Evolutionary conservation across 2,888 invertebrate species (phyloP), one percentile per base, ranked within the genome.

Genomic region (Cephus runcator): DNA sequence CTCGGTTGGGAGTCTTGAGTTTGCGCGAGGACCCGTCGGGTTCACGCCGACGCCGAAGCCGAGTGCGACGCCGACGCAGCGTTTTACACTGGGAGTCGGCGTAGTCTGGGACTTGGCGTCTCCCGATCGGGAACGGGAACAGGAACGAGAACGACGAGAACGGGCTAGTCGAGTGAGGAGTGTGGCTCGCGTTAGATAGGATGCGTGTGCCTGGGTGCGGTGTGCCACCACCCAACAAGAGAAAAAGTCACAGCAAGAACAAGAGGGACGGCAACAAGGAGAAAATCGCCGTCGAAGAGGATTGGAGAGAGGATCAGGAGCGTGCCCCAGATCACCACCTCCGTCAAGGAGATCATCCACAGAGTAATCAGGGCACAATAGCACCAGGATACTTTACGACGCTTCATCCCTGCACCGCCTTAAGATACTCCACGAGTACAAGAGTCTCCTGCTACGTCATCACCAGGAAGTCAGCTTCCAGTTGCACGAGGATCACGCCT

Each of bases 161-260:
- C 79, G 75, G 73, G 23, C 68, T 11, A 40, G n/a, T 69, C 69
- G 79, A 85, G 89, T 87, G 86, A 85, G 85, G 85, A 88, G 88
- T 89, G 90, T 88, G 88, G 89, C 87, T 86, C 88, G 90, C 87
- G 89, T 88, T 88, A 87, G 90, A 85, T 90, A 91, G 90, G 90
- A 91, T 91, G 91, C 91, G 90, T 90, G 90, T 90, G 88, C 89
- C 86, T 90, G 90, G 90, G 90, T 88, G 90, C 90, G 89, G 90
- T 89, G 90, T 88, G 83, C 83, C 85, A 86, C 87, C 90, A 87
- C 88, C 89, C 88, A 86, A 83, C 83, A 78, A 81, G 69, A 33
- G 75, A 73, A 76, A 76, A 68, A 76, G 35, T 30, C 11, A 69
- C 74, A 78, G 74, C 77, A 80, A 79, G 73, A 79, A 80, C 83